Base-by-base conservation (phyloP, 2,888 invertebrate species). In the Vannuccia rotundouncinata region DNA sequence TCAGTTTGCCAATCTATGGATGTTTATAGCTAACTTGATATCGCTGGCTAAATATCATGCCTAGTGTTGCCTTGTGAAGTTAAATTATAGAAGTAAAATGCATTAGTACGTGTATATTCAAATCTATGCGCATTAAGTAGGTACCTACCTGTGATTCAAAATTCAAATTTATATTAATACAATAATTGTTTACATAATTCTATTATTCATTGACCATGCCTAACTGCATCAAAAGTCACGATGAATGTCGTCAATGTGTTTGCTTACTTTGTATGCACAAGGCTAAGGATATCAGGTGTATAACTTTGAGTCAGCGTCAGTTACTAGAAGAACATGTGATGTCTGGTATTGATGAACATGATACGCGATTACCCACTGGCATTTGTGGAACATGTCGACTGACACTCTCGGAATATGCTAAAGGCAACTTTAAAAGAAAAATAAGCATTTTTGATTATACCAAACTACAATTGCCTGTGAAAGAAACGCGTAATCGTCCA, bases 221-320 rank as follows among this genome's bases (percentile, higher is more conserved):
- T 73, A 73, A 73, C 73, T 27, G 27, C 73, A 27, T 27, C 22
- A 73, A 27, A 73, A 73, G 22, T 22, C 73, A 73, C 27, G 73
- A 73, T 27, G 73, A 73, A 73, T 25, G 73, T 25, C 27, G 73
- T 73, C 73, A 73, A 73, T 73, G 73, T 27, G 73, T 73, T n/a
- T 73, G 73, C 27, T 27, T 73, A 27, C 73, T 73, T n/a, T 73
- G 73, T 27, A 73, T 73, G 73, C 22, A 73, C 27, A 73, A 73
- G 73, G n/a, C 73, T 25, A 73, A 25, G 73, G 73, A 45, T 45
- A 45, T 45, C 45, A 45, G 45, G 45, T 45, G 45, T 45, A 45
- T 45, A 45, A 45, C 45, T 45, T 45, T 45, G 45, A 45, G 45
- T 45, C 45, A 45, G 45, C 45, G 45, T 45, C 45, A 45, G 45